phyloP scores from a whole-genome alignment of 2,113 vertebrate species.

The Pogonocichla stellata region DNA sequence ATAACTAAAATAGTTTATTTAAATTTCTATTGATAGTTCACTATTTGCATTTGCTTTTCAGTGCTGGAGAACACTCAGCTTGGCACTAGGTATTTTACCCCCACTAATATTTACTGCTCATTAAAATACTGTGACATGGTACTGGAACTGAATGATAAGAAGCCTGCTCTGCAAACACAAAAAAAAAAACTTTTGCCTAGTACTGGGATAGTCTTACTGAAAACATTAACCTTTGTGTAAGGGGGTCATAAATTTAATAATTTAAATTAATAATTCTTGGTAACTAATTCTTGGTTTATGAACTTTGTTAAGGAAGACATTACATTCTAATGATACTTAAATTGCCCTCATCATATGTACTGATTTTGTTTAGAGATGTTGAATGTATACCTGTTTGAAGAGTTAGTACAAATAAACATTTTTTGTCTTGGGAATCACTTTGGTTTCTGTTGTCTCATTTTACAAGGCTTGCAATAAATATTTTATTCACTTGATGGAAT shows the following conservation, averaged over 20 bases:
- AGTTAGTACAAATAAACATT: conserved; percentile 70
- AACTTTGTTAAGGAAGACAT: background rate
- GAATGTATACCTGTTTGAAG: conserved; percentile 46
- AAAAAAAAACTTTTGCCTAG: too few species aligned
- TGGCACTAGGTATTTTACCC: background rate
- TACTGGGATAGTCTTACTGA: background rate
- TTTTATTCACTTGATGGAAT: background rate
- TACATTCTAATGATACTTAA: background rate
- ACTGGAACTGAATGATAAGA: background rate
- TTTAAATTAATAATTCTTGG: too few species aligned
- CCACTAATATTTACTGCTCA: background rate
- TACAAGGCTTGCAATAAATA: background rate
- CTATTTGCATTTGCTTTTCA: conserved; percentile 18
- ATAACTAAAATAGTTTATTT: background rate
- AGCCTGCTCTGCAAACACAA: background rate
- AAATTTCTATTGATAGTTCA: background rate
- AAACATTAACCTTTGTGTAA: background rate
- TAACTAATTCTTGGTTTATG: background rate
- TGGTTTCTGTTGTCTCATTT: background rate
- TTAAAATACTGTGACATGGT: background rate
- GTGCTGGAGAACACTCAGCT: background rate
- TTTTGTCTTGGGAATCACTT: background rate
- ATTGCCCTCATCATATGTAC: background rate
- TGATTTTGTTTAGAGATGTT: conserved; percentile 47
- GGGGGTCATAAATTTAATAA: background rate